Base-by-base conservation (phyloP, 2,797 vertebrate genomes). In the Glyptemys insculpta region DNA sequence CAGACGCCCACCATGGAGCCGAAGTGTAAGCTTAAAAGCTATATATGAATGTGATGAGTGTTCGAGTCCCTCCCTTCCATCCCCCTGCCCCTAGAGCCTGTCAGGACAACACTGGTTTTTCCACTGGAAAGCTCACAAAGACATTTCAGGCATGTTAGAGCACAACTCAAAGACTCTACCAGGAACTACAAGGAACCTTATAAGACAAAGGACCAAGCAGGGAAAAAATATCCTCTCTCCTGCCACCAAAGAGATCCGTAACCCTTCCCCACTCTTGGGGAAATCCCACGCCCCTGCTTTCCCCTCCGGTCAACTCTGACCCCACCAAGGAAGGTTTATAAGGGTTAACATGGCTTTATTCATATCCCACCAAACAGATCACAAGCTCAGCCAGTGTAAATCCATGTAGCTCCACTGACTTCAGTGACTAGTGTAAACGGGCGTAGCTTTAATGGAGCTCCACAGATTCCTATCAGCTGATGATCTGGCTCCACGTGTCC, bases 361-460 rank as follows among this genome's bases (percentile, higher is more conserved):
- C 27, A 31, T 56, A 56, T 11, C 25, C 25, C 21, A 27, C 54
- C 4, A 3, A 59, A 31, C 62, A n/a, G 16, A 7, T 19, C 62
- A 65, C 62, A 65, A n/a, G 62, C 62, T 65, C 62, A n/a, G 62
- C 62, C 34, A 65, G 19, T 37, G n/a, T 37, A 68, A 37, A 68
- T 19, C 8, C 34, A n/a, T 9, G 18, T 19, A 19, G 18, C n/a
- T 21, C n/a, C 65, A 21, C 18, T 3, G n/a, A 68, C 62, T 68
- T 37, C 62, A n/a, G 18, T 37, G 37, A 34, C 16, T 31, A 47
- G 16, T 65, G 2, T 2, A 78, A 89, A 57, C 4, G 78, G 21
- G 2, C 0, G 1, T 0, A 7, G 78, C 53, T 37, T 82, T 27
- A 68, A 80, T 65, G 79, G 1, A 0, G 31, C 44, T 68, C 25